A percentile compares a stretch with the other conserved stretches of the same genome.
Evolutionary conservation across 2,888 invertebrate species (phyloP).

Genomic region (Polyommatus iphigenia): DNA sequence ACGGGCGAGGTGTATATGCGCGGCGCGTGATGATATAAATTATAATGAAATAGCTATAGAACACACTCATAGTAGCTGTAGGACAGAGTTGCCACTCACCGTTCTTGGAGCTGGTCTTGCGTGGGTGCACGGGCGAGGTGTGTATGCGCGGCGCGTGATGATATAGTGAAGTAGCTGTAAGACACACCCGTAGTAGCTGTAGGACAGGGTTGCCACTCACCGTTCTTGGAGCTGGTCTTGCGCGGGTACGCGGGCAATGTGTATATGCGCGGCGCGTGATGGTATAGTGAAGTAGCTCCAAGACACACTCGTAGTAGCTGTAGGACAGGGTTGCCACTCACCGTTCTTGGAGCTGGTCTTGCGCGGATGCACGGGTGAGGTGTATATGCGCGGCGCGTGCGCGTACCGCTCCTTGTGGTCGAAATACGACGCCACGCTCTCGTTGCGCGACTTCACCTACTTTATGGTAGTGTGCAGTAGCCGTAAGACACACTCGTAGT

Average conservation of each 20-base stretch:
- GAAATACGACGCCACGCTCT: conserved; percentile 65
- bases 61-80: background rate
- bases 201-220: conserved; percentile 48
- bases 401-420: conserved; percentile 67
- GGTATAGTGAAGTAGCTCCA: conserved; percentile 48
- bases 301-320: background rate
- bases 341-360: conserved; percentile 68
- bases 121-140: conserved; percentile 70
- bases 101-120: conserved; percentile 65
- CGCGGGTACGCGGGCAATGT: conserved; percentile 71
- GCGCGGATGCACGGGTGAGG: conserved; percentile 69
- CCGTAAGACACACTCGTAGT: background rate
- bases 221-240: conserved; percentile 65
- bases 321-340: conserved; percentile 44
- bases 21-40: no score
- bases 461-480: background rate
- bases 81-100: conserved; percentile 52
- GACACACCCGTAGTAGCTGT: background rate
- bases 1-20: no score
- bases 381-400: conserved; percentile 70
- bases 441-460: conserved; percentile 71
- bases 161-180: no score
- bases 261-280: conserved; percentile 70
- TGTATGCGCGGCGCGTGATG: conserved; percentile 71
- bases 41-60: background rate